Percentiles rank a stretch among this genome's conserved stretches.
Evolutionary conservation across 2,113 vertebrate species (phyloP).

Genomic region (Phylloscopus trochiloides): DNA sequence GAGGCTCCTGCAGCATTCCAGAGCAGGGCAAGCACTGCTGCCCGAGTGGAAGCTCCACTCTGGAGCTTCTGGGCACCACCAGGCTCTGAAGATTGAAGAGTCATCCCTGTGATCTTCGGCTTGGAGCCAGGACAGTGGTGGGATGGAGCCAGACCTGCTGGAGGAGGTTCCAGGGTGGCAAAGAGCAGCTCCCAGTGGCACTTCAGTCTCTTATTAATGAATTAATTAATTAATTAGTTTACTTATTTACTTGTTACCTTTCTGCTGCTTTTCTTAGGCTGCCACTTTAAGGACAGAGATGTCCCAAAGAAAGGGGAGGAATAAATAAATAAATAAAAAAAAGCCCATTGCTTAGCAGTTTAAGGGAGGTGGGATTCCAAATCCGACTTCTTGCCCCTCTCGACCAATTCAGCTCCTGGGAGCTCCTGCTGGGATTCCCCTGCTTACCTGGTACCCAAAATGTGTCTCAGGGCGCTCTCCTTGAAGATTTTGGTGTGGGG

Average conservation of each 20-base stretch:
- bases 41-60: neutral
- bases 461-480: neutral
- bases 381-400: neutral
- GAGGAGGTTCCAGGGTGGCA: neutral
- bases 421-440: neutral
- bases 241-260: neutral
- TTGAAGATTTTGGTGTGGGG: accelerated
- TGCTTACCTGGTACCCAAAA: accelerated
- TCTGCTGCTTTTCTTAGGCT: neutral
- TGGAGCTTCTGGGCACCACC: neutral
- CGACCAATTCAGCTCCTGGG: neutral
- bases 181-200: accelerated
- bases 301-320: neutral
- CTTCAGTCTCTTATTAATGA: neutral
- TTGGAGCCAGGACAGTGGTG: accelerated
- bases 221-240: neutral
- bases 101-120: neutral
- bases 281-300: neutral
- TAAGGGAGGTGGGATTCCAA: neutral
- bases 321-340: no score
- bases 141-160: neutral
- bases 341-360: neutral
- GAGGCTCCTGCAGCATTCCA: neutral
- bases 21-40: neutral
- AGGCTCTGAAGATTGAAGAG: neutral